phyloP scores from a whole-genome alignment of 2,797 vertebrate species.

The Notoglanidium macrostoma region DNA sequence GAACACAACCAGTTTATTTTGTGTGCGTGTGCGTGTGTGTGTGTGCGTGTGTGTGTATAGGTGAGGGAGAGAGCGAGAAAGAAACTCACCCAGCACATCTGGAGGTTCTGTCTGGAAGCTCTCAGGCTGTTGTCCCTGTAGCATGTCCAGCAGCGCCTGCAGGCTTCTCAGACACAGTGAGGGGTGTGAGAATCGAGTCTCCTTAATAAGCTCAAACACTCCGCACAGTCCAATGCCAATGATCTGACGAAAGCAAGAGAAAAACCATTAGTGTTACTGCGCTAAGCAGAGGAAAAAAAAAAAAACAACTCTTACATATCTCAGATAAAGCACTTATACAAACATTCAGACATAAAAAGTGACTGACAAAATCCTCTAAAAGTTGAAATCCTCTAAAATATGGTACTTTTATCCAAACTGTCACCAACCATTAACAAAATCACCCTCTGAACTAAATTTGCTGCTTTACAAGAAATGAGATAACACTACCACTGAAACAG shows the following conservation, averaged over 20 bases:
- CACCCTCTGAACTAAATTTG: background rate
- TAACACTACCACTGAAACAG: background rate
- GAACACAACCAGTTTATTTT: background rate
- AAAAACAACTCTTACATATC: background rate
- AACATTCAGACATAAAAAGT: background rate
- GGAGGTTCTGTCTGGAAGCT: conserved; percentile 96
- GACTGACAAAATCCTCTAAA: background rate
- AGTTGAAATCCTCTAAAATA: background rate
- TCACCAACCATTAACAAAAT: background rate
- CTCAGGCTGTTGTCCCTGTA: conserved; percentile 98
- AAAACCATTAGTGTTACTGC: background rate
- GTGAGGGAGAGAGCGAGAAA: background rate
- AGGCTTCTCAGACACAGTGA: conserved; percentile 95
- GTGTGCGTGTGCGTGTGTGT: background rate
- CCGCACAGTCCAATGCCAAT: conserved; percentile 96
- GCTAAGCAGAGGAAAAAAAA: background rate
- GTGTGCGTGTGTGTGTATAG: background rate
- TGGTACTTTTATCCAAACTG: background rate
- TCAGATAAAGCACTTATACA: background rate
- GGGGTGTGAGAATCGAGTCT: conserved; percentile 96
- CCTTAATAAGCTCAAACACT: conserved; percentile 98
- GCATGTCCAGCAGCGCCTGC: conserved; percentile 95
- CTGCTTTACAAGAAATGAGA: background rate
- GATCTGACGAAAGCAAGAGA: conserved; percentile 68
- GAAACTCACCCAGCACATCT: conserved; percentile 89